Conservation (phyloP, 2,797 vertebrate species). For the Neosilurus hyrtlii region DNA sequence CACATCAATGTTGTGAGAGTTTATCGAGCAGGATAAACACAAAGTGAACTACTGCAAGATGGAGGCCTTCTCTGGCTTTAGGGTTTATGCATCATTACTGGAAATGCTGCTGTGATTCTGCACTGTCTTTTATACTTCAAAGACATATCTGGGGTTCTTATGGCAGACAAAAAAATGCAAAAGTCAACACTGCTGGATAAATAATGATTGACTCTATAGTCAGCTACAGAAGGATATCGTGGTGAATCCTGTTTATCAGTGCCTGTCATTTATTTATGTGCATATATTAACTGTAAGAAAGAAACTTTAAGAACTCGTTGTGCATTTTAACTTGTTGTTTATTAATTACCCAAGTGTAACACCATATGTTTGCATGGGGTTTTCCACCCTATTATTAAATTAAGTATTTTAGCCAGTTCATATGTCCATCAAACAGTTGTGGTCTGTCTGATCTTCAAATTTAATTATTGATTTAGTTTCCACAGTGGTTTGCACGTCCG, state of each 20-base stretch:
- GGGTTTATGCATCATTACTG: slow-evolving; percentile 41
- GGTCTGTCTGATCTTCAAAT: neutral
- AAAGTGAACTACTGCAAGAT: slow-evolving; percentile 1
- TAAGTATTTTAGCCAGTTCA: neutral
- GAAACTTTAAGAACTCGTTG: neutral
- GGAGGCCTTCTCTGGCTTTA: slow-evolving; percentile 10
- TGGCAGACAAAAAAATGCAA: slow-evolving; percentile 18
- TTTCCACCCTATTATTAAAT: too few relatives aligned
- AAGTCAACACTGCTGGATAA: slow-evolving; percentile 22
- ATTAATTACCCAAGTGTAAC: neutral
- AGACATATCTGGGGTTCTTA: slow-evolving; percentile 38
- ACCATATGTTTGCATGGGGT: too few relatives aligned
- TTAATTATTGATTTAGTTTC: neutral
- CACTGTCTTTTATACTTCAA: slow-evolving; percentile 24
- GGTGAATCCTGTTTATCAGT: neutral
- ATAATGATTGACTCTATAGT: slow-evolving; percentile 9
- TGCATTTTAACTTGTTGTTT: neutral
- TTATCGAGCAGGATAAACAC: slow-evolving; percentile 1
- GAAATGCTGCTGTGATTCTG: slow-evolving; percentile 29
- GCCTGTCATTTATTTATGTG: neutral
- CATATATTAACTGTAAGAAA: neutral
- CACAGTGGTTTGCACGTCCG: too few relatives aligned
- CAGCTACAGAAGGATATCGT: neutral
- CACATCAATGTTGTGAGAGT: slow-evolving; percentile 15
- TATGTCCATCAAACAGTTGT: neutral